A percentile compares a stretch with the other conserved stretches of the same genome.
Evolutionary conservation across 2,888 invertebrate genomes (phyloP).

Genomic region (Trilocha varians): DNA sequence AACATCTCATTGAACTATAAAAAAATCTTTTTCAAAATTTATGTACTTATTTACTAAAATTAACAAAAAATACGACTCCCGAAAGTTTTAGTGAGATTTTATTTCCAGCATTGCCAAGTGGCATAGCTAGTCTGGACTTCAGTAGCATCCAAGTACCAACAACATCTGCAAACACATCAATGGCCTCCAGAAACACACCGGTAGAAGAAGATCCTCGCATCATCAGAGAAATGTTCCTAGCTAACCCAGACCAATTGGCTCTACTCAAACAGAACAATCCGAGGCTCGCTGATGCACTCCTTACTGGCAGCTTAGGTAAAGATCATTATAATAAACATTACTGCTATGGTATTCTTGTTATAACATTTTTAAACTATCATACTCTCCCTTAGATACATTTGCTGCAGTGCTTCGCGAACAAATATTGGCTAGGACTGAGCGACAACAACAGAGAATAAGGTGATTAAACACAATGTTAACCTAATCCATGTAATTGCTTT

Average conservation of each 20-base stretch:
- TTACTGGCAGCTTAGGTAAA: constrained; percentile 86
- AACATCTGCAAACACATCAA: constrained; percentile 38
- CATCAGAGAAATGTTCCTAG: constrained; percentile 88
- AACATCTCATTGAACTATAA: constrained; percentile 10
- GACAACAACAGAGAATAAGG: constrained; percentile 84
- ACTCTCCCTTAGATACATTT: constrained; percentile 78
- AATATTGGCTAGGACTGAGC: constrained; percentile 84
- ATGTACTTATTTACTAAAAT: too few species aligned
- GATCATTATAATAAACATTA: too few species aligned
- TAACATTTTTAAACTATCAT: constrained; percentile 9
- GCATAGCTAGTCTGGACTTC: constrained; percentile 82
- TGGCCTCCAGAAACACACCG: constrained; percentile 46
- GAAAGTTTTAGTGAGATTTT: constrained; percentile 15
- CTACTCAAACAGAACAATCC: constrained; percentile 95
- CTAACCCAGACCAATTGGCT: constrained; percentile 92
- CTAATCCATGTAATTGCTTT: not conserved
- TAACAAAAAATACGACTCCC: not conserved
- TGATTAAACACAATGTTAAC: constrained; percentile 15
- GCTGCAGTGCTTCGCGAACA: constrained; percentile 86
- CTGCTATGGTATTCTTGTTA: too few species aligned
- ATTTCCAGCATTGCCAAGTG: constrained; percentile 57
- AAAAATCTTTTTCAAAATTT: constrained; percentile 13
- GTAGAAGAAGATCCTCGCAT: constrained; percentile 87
- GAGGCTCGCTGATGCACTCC: constrained; percentile 89
- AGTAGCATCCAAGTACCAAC: constrained; percentile 87